Percentiles rank a stretch among this genome's conserved stretches.
Evolutionary conservation across 1,140 invertebrate genomes (phyloP).

Genomic region (Dreissena polymorpha): DNA sequence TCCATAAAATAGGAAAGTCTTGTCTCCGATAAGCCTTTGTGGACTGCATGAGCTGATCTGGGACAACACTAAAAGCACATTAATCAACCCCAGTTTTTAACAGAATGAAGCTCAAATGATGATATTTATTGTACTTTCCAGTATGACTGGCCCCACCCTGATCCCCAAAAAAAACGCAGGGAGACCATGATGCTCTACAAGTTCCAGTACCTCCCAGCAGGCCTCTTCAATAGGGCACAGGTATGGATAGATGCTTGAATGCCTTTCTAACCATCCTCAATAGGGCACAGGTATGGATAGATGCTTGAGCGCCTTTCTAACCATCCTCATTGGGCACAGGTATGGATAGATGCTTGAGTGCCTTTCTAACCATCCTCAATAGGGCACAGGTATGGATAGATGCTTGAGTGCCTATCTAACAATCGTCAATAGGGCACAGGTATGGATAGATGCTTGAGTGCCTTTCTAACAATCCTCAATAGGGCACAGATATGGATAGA

Average conservation of each 20-base stretch:
- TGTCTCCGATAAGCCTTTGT: too few relatives aligned
- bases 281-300: constrained; percentile 74
- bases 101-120: too few relatives aligned
- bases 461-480: constrained; percentile 71
- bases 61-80: too few relatives aligned
- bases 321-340: constrained; percentile 74
- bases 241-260: constrained; percentile 48
- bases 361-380: constrained; percentile 71
- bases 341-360: constrained; percentile 26
- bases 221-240: constrained; percentile 79
- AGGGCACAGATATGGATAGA: constrained; percentile 73
- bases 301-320: neutral
- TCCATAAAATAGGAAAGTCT: too few relatives aligned
- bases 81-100: too few relatives aligned
- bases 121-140: constrained; percentile 47
- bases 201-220: constrained; percentile 76
- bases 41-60: too few relatives aligned
- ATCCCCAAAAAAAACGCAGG: constrained; percentile 56
- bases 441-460: constrained; percentile 26
- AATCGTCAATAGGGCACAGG: constrained; percentile 79
- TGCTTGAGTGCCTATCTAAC: neutral
- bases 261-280: constrained; percentile 27
- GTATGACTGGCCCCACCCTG: constrained; percentile 70
- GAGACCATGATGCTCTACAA: constrained; percentile 75
- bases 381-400: constrained; percentile 74